Percentiles rank a stretch among this genome's conserved stretches.
Conservation (phyloP, 53 echinoderm and acorn worm genomes). For the Astropecten irregularis region DNA sequence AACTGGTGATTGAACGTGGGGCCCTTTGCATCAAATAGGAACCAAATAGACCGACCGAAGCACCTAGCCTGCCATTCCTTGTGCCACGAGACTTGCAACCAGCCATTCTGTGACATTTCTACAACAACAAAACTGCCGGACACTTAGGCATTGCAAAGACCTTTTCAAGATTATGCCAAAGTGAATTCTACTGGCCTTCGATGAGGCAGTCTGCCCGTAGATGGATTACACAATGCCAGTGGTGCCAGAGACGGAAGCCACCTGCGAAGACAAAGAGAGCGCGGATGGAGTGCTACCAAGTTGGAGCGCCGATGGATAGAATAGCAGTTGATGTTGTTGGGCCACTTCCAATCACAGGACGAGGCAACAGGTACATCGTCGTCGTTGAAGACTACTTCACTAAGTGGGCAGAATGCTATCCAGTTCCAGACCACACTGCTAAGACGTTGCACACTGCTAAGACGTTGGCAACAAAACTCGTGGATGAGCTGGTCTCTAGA, state of each 20-base stretch:
- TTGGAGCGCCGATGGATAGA: conserved; percentile 47
- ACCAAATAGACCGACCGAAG: not conserved
- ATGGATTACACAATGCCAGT: conserved; percentile 28
- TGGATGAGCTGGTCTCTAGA: conserved; percentile 47
- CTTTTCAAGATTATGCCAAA: not conserved
- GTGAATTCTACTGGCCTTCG: conserved; percentile 6
- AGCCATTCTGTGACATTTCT: not conserved
- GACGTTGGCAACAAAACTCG: conserved; percentile 34
- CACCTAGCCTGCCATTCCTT: conserved; percentile 4
- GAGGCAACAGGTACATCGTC: conserved; percentile 39
- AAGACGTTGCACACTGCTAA: conserved; percentile 41
- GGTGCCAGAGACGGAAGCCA: conserved; percentile 5
- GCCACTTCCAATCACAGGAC: conserved; percentile 34
- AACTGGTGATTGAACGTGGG: conserved; percentile 3
- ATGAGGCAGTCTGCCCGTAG: not conserved
- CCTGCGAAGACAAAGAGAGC: not conserved
- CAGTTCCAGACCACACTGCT: conserved; percentile 52
- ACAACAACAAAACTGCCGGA: not conserved
- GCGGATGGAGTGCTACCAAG: conserved; percentile 31
- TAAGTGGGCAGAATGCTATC: conserved; percentile 57
- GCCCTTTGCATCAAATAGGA: conserved; percentile 40
- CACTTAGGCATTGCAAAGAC: conserved; percentile 25
- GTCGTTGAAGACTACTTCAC: conserved; percentile 62
- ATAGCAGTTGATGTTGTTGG: conserved; percentile 50
- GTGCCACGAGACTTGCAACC: not conserved